A percentile compares a stretch with the other conserved stretches of the same genome.
phyloP scores from a whole-genome alignment of 2,888 invertebrate species.

The Papilio protenor region DNA sequence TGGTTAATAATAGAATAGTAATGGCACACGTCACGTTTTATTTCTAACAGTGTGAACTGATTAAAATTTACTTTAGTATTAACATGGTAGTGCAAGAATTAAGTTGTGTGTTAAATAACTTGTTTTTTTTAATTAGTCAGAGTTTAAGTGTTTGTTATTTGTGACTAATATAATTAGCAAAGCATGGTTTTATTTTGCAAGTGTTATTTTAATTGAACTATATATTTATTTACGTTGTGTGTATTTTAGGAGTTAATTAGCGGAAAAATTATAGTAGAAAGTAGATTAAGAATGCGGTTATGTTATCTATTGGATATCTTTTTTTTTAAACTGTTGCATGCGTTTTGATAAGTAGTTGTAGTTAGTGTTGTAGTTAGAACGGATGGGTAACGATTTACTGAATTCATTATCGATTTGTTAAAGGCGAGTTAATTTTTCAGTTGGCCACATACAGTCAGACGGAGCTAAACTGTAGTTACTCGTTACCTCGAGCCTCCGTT shows the following conservation, averaged over 20 bases:
- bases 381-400: conserved; percentile 69
- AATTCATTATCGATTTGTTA: conserved; percentile 63
- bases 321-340: conserved; percentile 23
- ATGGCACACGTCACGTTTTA: conserved; percentile 8
- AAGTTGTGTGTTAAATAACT: background rate
- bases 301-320: background rate
- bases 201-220: background rate
- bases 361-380: conserved; percentile 52
- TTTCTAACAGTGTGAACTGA: background rate
- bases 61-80: background rate
- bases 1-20: background rate
- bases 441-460: conserved; percentile 78
- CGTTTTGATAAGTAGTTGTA: conserved; percentile 16
- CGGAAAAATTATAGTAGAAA: background rate
- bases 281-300: background rate
- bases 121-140: background rate
- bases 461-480: conserved; percentile 78
- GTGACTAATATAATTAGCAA: conserved; percentile 10
- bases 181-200: background rate
- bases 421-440: conserved; percentile 80
- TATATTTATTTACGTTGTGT: background rate
- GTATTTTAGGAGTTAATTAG: background rate
- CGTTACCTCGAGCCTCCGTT: conserved; percentile 67
- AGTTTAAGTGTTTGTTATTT: background rate
- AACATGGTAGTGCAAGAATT: background rate